Evolutionary conservation across 2,797 vertebrate genomes (phyloP).

Genomic region (Oceanodroma leucorhoa): DNA sequence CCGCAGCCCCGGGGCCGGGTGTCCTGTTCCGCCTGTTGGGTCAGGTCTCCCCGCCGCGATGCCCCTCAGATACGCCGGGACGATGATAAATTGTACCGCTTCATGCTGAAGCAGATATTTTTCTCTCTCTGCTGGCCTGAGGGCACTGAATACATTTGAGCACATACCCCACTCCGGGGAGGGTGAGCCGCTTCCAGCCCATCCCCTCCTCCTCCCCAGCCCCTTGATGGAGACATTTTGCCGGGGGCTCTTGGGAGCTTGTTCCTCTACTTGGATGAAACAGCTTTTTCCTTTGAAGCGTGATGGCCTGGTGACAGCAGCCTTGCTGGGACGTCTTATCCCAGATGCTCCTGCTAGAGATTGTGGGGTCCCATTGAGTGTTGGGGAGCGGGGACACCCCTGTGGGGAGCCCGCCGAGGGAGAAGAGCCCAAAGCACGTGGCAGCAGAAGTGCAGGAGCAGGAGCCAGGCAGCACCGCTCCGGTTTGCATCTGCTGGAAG

Average conservation of each 20-base stretch:
- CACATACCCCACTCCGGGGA: background rate
- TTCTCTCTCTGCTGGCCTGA: background rate
- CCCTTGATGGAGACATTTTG: constrained; percentile 9
- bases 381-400: background rate
- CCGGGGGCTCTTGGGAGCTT: background rate
- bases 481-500: background rate
- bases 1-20: background rate
- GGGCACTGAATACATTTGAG: constrained; percentile 5
- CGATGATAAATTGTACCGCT: background rate
- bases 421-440: background rate
- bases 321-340: background rate
- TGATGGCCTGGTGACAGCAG: background rate
- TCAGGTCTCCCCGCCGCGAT: background rate
- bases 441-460: background rate
- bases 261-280: background rate
- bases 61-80: background rate
- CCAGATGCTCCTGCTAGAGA: background rate
- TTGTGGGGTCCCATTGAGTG: rapidly evolving
- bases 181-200: background rate
- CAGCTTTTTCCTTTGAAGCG: background rate
- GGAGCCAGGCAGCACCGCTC: background rate
- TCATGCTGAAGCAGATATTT: constrained; percentile 21
- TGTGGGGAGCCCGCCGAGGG: rapidly evolving
- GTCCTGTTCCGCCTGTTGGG: constrained; percentile 14
- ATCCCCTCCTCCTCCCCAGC: background rate